Conservation (phyloP, 1,140 invertebrate species). For the Papilio machaon region DNA sequence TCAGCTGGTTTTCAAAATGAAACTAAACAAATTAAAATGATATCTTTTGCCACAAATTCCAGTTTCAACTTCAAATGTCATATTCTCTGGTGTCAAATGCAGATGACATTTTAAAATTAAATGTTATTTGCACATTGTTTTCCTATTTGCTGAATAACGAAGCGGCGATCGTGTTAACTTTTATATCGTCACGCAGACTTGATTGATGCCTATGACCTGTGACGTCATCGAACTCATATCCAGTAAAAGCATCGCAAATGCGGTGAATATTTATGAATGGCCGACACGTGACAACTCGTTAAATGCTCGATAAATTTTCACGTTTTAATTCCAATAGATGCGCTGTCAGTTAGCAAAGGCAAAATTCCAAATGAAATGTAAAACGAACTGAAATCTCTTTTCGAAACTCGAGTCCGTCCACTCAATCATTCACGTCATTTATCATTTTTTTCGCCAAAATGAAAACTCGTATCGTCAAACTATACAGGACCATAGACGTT, state of each 20-base stretch:
- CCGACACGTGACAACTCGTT: constrained; percentile 66
- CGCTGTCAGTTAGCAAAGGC: constrained; percentile 52
- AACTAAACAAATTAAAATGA: neutral
- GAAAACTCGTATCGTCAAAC: constrained; percentile 73
- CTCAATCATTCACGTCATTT: constrained; percentile 80
- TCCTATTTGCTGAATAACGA: constrained; percentile 16
- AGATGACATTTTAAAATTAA: constrained; percentile 40
- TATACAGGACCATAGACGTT: constrained; percentile 72
- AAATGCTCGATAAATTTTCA: constrained; percentile 67
- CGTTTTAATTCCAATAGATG: constrained; percentile 70
- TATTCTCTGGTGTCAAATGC: constrained; percentile 56
- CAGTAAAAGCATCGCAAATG: constrained; percentile 69
- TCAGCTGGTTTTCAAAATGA: no score
- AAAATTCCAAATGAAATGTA: constrained; percentile 60
- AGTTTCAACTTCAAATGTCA: constrained; percentile 59
- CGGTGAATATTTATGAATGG: constrained; percentile 78
- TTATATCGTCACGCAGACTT: constrained; percentile 63
- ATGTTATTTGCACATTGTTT: constrained; percentile 31
- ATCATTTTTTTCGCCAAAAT: constrained; percentile 77
- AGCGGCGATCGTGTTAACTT: constrained; percentile 48
- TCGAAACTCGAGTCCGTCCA: constrained; percentile 66
- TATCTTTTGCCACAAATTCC: constrained; percentile 48
- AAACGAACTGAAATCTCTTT: constrained; percentile 72
- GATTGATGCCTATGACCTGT: constrained; percentile 71
- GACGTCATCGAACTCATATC: constrained; percentile 70